Evolutionary conservation across 2,888 invertebrate genomes (phyloP).

Genomic region (Dendrolimus pini): DNA sequence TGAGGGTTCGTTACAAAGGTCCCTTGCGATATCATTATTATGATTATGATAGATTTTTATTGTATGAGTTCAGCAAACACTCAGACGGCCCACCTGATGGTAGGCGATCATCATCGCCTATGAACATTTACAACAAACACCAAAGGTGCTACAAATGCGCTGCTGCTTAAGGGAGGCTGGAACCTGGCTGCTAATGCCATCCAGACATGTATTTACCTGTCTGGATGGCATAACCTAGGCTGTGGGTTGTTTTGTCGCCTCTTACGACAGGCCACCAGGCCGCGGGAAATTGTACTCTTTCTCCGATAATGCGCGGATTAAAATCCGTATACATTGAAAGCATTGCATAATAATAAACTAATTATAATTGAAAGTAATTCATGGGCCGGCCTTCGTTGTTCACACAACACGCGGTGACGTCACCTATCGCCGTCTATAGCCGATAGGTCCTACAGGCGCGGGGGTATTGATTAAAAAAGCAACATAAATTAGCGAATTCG

Average conservation of each 20-base stretch:
- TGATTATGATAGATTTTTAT: neutral
- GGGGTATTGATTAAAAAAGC: conserved; percentile 75
- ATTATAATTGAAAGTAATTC: neutral
- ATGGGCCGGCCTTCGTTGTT: neutral
- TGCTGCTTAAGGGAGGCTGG: neutral
- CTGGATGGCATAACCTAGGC: too few species aligned
- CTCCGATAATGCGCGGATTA: neutral
- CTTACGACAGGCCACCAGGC: neutral
- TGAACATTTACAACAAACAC: neutral
- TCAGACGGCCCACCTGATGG: neutral
- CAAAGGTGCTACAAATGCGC: neutral
- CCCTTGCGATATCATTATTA: too few species aligned
- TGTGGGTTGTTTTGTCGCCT: neutral
- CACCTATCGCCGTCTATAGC: conserved; percentile 19
- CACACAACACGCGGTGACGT: conserved; percentile 15
- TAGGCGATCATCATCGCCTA: neutral
- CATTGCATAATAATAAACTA: neutral
- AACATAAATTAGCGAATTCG: conserved; percentile 76
- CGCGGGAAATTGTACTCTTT: neutral
- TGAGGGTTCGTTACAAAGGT: too few species aligned
- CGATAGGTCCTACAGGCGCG: conserved; percentile 55
- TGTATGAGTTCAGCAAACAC: neutral
- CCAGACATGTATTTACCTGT: neutral
- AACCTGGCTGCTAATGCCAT: neutral
- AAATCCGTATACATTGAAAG: neutral